A percentile compares a stretch with the other conserved stretches of the same genome.
Evolutionary conservation across 2,113 vertebrate genomes (phyloP).

Genomic region (Psilopsiagon aymara): DNA sequence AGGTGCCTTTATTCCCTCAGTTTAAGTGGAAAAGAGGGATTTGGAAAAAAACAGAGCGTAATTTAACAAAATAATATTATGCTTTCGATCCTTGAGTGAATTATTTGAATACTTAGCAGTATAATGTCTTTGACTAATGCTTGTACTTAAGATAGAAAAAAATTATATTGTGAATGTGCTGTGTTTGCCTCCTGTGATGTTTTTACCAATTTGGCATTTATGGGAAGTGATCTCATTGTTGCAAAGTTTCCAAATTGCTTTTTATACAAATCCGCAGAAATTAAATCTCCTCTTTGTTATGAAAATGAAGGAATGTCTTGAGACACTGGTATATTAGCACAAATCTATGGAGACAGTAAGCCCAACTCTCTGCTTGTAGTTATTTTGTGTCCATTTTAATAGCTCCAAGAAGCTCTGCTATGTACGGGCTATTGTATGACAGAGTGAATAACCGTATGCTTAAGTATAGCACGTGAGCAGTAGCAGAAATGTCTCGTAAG

Average conservation of each 20-base stretch:
- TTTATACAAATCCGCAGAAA: conserved; percentile 65
- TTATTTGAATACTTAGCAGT: conserved; percentile 53
- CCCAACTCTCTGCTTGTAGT: conserved; percentile 25
- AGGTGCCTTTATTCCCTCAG: background rate
- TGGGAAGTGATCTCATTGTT: conserved; percentile 67
- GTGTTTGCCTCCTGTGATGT: conserved; percentile 43
- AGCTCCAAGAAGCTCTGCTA: background rate
- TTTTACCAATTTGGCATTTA: conserved; percentile 64
- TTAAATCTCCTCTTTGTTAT: conserved; percentile 71
- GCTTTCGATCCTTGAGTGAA: conserved; percentile 43
- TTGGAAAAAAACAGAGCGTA: conserved; percentile 4
- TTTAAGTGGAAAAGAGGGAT: conserved; percentile 32
- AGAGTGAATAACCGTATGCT: background rate
- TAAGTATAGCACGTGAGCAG: background rate
- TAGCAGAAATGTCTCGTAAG: background rate
- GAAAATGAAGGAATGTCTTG: conserved; percentile 64
- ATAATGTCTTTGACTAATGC: conserved; percentile 70
- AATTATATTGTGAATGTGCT: conserved; percentile 22
- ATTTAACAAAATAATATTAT: conserved; percentile 51
- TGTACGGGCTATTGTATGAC: background rate
- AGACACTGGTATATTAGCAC: conserved; percentile 47
- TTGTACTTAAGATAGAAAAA: conserved; percentile 57
- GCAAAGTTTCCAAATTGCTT: conserved; percentile 72
- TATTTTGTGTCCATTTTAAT: conserved; percentile 14
- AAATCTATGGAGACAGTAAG: conserved; percentile 45